Evolutionary conservation across 2,113 vertebrate species (phyloP).

Genomic region (Amphilophus citrinellus): DNA sequence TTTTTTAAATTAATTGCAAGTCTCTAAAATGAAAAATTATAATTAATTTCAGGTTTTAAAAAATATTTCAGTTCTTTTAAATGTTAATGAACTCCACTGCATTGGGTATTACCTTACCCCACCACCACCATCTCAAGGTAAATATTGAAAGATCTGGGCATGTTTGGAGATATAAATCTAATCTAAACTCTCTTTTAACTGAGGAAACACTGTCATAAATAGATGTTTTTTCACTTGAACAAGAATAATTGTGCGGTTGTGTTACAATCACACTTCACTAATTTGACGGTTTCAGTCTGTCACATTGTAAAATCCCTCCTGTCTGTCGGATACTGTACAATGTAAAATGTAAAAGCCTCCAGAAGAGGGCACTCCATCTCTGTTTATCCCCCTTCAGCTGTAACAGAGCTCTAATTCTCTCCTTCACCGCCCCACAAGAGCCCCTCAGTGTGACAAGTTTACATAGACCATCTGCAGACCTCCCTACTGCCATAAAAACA

Average conservation of each 20-base stretch:
- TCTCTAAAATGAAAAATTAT: background rate
- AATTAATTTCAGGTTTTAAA: background rate
- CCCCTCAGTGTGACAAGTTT: conserved; percentile 79
- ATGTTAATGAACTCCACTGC: background rate
- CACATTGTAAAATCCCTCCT: background rate
- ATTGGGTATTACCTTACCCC: background rate
- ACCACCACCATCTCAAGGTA: too few species aligned
- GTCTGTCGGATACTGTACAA: background rate
- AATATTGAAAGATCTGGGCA: background rate
- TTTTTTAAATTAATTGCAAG: background rate
- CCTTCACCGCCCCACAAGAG: conserved; percentile 62
- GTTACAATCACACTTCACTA: background rate
- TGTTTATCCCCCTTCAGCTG: conserved; percentile 45
- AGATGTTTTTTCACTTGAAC: too few species aligned
- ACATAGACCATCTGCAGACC: conserved; percentile 79
- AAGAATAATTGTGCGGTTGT: background rate
- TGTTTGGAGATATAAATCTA: background rate
- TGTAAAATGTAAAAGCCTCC: conserved; percentile 52
- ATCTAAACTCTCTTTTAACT: background rate
- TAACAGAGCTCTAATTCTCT: conserved; percentile 73
- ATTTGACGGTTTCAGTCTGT: background rate
- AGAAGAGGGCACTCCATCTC: conserved; percentile 77
- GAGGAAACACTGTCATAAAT: too few species aligned
- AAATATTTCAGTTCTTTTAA: background rate
- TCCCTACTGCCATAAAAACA: conserved; percentile 77